Evolutionary conservation across 1,140 invertebrate species (phyloP).

Genomic region (Acromyrmex heyeri): DNA sequence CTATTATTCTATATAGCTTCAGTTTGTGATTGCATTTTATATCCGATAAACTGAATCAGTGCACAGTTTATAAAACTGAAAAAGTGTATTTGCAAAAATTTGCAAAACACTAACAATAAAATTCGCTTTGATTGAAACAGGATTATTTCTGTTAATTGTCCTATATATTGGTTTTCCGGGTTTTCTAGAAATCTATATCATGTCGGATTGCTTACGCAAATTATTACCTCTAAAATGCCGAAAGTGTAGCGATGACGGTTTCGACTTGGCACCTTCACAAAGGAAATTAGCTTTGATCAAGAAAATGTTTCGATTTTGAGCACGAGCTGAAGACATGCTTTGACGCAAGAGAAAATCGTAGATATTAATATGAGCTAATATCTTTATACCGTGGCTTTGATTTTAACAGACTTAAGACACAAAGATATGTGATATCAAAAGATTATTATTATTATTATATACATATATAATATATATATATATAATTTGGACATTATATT

Average conservation of each 20-base stretch:
- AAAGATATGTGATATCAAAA: slow-evolving; percentile 8
- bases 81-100: too few species aligned
- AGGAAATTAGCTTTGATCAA: slow-evolving; percentile 65
- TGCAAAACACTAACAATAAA: too few species aligned
- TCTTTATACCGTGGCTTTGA: slow-evolving; percentile 1
- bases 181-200: slow-evolving; percentile 14
- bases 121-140: too few species aligned
- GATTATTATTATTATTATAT: slow-evolving; percentile 2
- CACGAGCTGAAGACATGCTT: slow-evolving; percentile 41
- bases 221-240: slow-evolving; percentile 12
- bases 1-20: too few species aligned
- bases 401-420: background rate
- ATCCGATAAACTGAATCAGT: too few species aligned
- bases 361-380: slow-evolving; percentile 48
- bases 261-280: slow-evolving; percentile 27
- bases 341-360: slow-evolving; percentile 18
- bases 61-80: too few species aligned
- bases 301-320: slow-evolving; percentile 65
- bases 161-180: background rate
- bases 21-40: too few species aligned
- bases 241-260: background rate
- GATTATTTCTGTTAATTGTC: too few species aligned
- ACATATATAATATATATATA: too few species aligned
- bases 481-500: background rate
- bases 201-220: background rate